phyloP scores from a whole-genome alignment of 2,113 vertebrate genomes.

The Empidonax traillii region DNA sequence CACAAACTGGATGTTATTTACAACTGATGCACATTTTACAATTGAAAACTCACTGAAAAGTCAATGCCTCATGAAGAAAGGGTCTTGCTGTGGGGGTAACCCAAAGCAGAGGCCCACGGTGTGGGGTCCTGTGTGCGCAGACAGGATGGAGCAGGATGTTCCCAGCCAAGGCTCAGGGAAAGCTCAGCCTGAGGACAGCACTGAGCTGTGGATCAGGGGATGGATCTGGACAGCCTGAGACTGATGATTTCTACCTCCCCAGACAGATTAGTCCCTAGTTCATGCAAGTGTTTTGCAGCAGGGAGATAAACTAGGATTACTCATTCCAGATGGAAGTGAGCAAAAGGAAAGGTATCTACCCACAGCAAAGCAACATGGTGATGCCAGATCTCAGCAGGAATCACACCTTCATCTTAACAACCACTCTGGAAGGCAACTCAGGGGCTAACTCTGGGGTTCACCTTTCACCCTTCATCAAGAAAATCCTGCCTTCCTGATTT shows the following conservation, averaged over 20 bases:
- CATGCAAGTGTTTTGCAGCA: not conserved
- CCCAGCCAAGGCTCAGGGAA: not conserved
- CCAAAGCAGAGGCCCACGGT: fast-evolving
- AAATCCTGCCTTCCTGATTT: not conserved
- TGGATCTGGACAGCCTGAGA: not conserved
- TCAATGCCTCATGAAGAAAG: fast-evolving
- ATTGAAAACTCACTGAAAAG: fast-evolving
- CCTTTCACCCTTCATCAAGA: not conserved
- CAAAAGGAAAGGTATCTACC: not conserved
- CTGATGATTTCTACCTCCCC: not conserved
- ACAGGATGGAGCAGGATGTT: fast-evolving
- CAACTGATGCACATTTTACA: too few relatives aligned
- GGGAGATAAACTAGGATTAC: not conserved
- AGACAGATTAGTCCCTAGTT: not conserved
- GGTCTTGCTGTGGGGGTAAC: fast-evolving
- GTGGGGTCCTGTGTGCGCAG: fast-evolving
- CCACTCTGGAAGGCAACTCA: not conserved
- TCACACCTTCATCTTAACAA: not conserved
- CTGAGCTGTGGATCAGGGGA: not conserved
- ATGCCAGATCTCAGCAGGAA: not conserved
- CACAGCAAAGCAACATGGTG: not conserved
- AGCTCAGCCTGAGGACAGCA: not conserved
- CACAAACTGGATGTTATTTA: too few relatives aligned
- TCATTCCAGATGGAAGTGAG: not conserved
- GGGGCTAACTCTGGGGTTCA: not conserved